phyloP scores from a whole-genome alignment of 2,113 vertebrate species.

The Donacobius atricapilla region DNA sequence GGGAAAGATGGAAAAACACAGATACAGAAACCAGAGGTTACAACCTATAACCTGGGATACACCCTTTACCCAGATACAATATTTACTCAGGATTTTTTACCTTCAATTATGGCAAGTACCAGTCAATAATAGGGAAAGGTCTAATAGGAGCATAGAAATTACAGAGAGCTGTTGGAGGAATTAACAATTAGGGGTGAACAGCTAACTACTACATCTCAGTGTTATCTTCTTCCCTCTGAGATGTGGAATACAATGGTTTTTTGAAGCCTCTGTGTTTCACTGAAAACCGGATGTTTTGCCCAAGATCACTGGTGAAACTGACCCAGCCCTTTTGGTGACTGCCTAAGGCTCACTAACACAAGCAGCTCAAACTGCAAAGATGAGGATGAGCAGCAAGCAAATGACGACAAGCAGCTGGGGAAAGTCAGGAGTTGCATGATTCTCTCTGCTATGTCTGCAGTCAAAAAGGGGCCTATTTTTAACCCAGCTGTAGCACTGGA shows the following conservation, averaged over 20 bases:
- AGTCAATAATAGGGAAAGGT: not conserved
- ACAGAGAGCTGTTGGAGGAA: not conserved
- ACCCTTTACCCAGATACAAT: no score
- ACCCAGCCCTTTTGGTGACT: not conserved
- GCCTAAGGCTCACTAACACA: rapidly evolving
- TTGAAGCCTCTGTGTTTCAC: not conserved
- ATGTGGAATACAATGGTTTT: not conserved
- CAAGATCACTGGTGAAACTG: not conserved
- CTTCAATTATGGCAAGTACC: not conserved
- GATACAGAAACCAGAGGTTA: not conserved
- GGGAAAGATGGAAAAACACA: not conserved
- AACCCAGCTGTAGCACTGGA: not conserved
- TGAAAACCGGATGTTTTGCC: not conserved
- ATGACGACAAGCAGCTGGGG: not conserved
- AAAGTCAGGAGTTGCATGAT: not conserved
- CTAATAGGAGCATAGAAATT: not conserved
- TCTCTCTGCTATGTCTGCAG: not conserved
- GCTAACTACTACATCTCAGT: not conserved
- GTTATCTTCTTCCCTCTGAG: not conserved
- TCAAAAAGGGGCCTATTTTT: not conserved
- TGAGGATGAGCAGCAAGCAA: not conserved
- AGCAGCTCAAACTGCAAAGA: not conserved
- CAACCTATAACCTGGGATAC: no score
- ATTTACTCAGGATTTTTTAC: not conserved
- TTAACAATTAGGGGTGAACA: not conserved